Conservation (phyloP, 1,140 invertebrate species). For the Zaprionus gabonicus region DNA sequence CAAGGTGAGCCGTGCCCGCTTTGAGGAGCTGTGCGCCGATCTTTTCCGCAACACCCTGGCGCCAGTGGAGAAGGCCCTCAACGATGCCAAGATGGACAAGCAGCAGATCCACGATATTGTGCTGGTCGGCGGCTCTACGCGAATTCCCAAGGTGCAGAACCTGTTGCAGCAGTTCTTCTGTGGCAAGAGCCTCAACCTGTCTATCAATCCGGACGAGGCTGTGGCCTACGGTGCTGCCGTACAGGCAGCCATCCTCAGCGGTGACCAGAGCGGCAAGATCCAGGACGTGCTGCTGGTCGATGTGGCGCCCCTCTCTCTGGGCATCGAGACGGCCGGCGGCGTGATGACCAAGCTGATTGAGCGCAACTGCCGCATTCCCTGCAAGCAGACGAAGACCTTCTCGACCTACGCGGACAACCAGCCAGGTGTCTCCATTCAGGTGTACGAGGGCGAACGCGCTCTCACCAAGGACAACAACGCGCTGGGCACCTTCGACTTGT, state of each 20-base stretch:
- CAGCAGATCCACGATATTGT: slow-evolving; percentile 88
- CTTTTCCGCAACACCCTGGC: slow-evolving; percentile 89
- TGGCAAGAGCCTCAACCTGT: slow-evolving; percentile 89
- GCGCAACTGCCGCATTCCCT: slow-evolving; percentile 88
- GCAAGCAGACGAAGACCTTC: slow-evolving; percentile 88
- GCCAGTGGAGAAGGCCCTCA: slow-evolving; percentile 90
- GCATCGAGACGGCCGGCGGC: slow-evolving; percentile 87
- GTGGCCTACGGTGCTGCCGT: slow-evolving; percentile 90
- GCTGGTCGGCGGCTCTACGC: slow-evolving; percentile 87
- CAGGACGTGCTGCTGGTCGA: slow-evolving; percentile 87
- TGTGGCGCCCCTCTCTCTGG: slow-evolving; percentile 86
- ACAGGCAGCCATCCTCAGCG: slow-evolving; percentile 91
- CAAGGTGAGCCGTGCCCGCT: slow-evolving; percentile 92
- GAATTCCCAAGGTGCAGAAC: slow-evolving; percentile 88
- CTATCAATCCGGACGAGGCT: slow-evolving; percentile 93
- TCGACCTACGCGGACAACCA: slow-evolving; percentile 90
- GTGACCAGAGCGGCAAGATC: slow-evolving; percentile 90
- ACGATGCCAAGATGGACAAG: slow-evolving; percentile 91
- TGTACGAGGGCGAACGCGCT: slow-evolving; percentile 89
- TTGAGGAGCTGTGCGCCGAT: slow-evolving; percentile 95
- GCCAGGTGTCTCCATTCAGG: slow-evolving; percentile 89
- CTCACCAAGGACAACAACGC: slow-evolving; percentile 92
- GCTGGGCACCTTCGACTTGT: slow-evolving; percentile 91
- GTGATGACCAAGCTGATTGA: slow-evolving; percentile 89
- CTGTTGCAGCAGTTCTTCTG: slow-evolving; percentile 88